Base-by-base conservation (phyloP, 1,140 invertebrate species). In the Arion vulgaris region DNA sequence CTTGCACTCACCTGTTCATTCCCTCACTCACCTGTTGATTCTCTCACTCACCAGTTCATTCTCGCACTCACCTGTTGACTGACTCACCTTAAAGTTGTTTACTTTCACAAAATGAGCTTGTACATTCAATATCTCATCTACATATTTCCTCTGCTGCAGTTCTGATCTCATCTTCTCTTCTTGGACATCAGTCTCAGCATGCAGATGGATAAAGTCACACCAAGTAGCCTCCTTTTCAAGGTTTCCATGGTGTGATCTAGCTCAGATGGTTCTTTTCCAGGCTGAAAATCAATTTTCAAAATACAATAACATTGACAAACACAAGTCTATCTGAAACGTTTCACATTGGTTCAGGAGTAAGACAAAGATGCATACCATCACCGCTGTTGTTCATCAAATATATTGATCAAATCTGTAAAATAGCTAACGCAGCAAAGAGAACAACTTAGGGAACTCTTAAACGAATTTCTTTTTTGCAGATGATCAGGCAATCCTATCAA, bases 201-300 rank as follows among this genome's bases (percentile, higher is more conserved):
- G 86, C 17, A 93, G 83, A 51, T 83, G 87, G 0, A 91, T 84
- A 84, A 87, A 93, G 17, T 86, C 82, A 19, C 89, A 68, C 92
- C 92, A 93, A 86, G 91, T 93, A 0, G 90, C 87, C n/a, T 91
- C 89, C 81, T 93, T 89, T 77, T 88, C 19, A 92, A 82, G 17
- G 89, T 88, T 85, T 92, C 90, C 15, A 71, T 88, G 11, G 85
- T 84, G 11, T 85, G 85, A 71, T 92, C 92, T 53, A 89, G 83
- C 15, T 90, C 91, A 90, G 91, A 92, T 17, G 86, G 88, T 74
- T 92, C 91, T 73, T 88, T 87, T 9, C 90, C 90, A 74, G 86
- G 32, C 80, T 81, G 80, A 39, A 39, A 11, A 41, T 38, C 17
- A 73, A 39, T 71, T 13, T 68, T 13, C n/a, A n/a, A n/a, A n/a